phyloP scores from a whole-genome alignment of 2,113 vertebrate genomes.

The Procavia capensis region DNA sequence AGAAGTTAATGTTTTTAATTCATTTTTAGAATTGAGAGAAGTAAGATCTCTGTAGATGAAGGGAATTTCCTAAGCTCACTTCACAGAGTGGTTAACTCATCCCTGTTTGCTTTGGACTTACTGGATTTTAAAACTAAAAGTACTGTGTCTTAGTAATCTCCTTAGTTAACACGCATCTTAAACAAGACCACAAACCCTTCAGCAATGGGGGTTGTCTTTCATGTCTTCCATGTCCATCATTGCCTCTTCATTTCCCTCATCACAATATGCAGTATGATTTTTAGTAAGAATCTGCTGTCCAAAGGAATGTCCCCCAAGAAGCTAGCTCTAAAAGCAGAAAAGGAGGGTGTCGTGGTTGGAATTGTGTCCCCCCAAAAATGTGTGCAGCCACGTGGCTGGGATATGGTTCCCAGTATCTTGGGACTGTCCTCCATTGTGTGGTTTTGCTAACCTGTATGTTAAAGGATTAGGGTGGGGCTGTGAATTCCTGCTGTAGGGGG shows the following conservation, averaged over 20 bases:
- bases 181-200: neutral
- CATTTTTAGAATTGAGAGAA: slow-evolving; percentile 15
- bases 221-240: neutral
- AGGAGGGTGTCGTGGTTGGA: too few species aligned
- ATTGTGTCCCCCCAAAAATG: too few species aligned
- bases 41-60: neutral
- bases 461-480: too few species aligned
- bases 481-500: too few species aligned
- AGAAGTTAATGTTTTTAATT: neutral
- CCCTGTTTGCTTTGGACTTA: neutral
- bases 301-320: neutral
- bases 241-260: neutral
- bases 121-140: slow-evolving; percentile 33
- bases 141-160: neutral
- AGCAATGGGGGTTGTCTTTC: neutral
- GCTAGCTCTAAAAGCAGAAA: neutral
- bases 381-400: too few species aligned
- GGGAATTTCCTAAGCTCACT: neutral
- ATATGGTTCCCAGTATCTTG: too few species aligned
- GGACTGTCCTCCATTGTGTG: too few species aligned
- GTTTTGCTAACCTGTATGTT: too few species aligned
- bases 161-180: neutral
- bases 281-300: neutral
- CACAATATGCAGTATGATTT: neutral
- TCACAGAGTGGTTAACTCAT: neutral